Evolutionary conservation across 2,113 vertebrate genomes (phyloP), one percentile per base, ranked within the genome.

Genomic region (Macrotus californicus): DNA sequence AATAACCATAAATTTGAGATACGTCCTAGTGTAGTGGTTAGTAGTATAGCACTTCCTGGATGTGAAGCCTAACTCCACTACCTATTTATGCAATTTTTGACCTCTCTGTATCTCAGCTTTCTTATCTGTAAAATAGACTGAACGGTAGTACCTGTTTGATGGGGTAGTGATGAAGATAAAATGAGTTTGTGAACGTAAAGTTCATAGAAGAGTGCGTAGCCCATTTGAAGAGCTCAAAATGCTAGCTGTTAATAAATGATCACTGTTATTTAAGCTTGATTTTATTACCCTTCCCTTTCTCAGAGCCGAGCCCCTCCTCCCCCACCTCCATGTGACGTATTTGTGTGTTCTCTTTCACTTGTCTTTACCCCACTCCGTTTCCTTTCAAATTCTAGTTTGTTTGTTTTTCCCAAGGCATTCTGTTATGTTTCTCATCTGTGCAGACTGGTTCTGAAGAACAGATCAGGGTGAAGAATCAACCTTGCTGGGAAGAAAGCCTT

Each of bases 271-370:
- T 72, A 43, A 36, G 48, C 26, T 85, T 50, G 6, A n/a, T 85
- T 1, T 66, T 87, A 91, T n/a, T 48, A 91, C 50, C 36, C 29
- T 67, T 12, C n/a, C 59, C 4, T 72, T 80, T 77, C 26, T 87
- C 26, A 69, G 10, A 13, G 36, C 12, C 26, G 13, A 39, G 6
- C 2, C 70, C 69, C 80, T 43, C 12, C 3, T 39, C 34, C 18
- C 14, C 0, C 4, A n/a, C 15, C n/a, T 15, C 11, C 21, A 5
- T n/a, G n/a, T 1, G 76, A 61, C 15, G 2, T 46, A 54, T 39
- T 56, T 83, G 26, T 66, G 48, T 87, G 12, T 72, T 75, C 50
- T 75, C 50, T 72, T 39, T 90, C 21, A 29, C 8, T 69, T 87
- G 29, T 21, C 22, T 73, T 43, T 73, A 46, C 4, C n/a, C 9